Evolutionary conservation across 64 coral and sea anemone genomes (phyloP).

Genomic region (Montipora foliosa): DNA sequence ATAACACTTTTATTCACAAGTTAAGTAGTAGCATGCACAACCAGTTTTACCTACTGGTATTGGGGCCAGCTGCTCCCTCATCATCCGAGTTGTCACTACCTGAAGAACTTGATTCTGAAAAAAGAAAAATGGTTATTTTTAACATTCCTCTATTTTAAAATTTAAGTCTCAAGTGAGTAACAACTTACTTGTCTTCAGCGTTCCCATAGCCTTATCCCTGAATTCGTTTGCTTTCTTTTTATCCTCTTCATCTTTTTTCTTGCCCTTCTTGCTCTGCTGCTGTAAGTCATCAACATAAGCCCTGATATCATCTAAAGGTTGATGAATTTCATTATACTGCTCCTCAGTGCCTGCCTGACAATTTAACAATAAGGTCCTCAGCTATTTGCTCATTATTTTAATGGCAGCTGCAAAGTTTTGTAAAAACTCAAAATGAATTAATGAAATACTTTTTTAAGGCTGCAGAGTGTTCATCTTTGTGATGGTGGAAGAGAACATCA

Average conservation of each 20-base stretch:
- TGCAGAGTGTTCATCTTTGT: background rate
- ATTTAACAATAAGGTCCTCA: conserved; percentile 56
- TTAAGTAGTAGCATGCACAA: conserved; percentile 52
- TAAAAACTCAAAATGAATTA: conserved; percentile 57
- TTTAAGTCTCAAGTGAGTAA: conserved; percentile 61
- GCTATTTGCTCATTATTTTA: conserved; percentile 62
- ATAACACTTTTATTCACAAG: conserved; percentile 43
- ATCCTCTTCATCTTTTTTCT: conserved; percentile 59
- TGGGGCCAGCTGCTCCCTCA: conserved; percentile 64
- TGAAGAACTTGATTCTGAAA: conserved; percentile 64
- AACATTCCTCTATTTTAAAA: conserved; percentile 57
- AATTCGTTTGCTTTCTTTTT: conserved; percentile 62
- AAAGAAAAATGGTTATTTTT: conserved; percentile 67
- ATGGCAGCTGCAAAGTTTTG: conserved; percentile 26
- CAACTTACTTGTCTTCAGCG: conserved; percentile 65
- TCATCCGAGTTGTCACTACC: conserved; percentile 67
- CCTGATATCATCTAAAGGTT: conserved; percentile 69
- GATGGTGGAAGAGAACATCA: conserved; percentile 8
- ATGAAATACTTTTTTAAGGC: conserved; percentile 33
- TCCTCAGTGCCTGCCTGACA: conserved; percentile 67
- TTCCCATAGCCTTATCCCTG: conserved; percentile 70
- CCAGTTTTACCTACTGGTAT: conserved; percentile 56
- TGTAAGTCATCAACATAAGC: conserved; percentile 67
- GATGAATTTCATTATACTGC: conserved; percentile 66
- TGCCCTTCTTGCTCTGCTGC: conserved; percentile 59